Percentiles rank a stretch among this genome's conserved stretches.
Conservation (phyloP, 2,113 vertebrate species). For the rabbit (Oryctolagus cuniculus) region DNA sequence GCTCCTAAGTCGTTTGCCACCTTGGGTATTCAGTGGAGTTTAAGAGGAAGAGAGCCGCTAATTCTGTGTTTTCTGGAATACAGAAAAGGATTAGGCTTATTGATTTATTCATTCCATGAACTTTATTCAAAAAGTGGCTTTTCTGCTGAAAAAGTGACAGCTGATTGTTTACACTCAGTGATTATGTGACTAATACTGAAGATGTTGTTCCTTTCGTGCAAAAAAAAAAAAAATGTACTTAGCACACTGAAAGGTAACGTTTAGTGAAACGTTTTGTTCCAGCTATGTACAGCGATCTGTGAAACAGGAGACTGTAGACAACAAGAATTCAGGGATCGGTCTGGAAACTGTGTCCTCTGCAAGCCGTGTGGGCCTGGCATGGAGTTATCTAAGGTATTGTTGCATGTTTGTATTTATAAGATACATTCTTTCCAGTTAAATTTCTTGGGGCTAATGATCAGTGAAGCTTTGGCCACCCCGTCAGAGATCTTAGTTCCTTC, state of each 20-base stretch:
- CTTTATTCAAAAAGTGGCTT: background rate
- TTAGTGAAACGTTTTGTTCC: slow-evolving; percentile 53
- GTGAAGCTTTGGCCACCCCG: background rate
- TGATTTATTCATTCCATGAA: background rate
- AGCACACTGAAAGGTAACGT: background rate
- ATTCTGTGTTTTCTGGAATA: background rate
- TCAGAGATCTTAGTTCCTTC: slow-evolving; percentile 1
- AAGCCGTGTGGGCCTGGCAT: slow-evolving; percentile 97
- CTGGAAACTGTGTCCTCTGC: slow-evolving; percentile 94
- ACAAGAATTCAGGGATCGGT: slow-evolving; percentile 94
- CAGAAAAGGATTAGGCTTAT: background rate
- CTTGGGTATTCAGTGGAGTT: background rate
- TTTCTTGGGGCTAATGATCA: background rate
- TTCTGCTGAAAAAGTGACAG: slow-evolving; percentile 32
- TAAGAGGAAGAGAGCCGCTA: background rate
- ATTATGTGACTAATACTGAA: background rate
- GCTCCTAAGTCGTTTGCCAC: background rate
- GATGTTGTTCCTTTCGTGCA: background rate
- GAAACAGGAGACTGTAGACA: slow-evolving; percentile 95
- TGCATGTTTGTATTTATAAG: background rate
- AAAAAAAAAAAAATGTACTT: background rate
- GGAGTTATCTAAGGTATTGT: slow-evolving; percentile 95
- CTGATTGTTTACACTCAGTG: background rate
- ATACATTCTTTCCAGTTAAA: background rate
- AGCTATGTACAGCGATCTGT: slow-evolving; percentile 87